A percentile compares a stretch with the other conserved stretches of the same genome.
phyloP scores from a whole-genome alignment of 2,888 invertebrate species.

The Papilio demoleus region DNA sequence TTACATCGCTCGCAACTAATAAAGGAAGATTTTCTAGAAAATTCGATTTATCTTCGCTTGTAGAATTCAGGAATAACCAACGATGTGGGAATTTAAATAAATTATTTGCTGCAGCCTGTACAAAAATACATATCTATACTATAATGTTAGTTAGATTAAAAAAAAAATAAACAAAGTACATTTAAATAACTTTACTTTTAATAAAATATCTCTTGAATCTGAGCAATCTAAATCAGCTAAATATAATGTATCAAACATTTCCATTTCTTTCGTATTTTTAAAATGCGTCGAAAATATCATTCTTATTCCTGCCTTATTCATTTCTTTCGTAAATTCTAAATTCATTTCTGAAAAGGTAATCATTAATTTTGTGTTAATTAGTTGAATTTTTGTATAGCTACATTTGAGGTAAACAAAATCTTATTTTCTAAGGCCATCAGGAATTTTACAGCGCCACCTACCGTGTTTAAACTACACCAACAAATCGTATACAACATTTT shows the following conservation, averaged over 20 bases:
- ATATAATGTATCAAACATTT: slow-evolving; percentile 58
- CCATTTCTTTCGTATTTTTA: slow-evolving; percentile 43
- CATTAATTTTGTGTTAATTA: background rate
- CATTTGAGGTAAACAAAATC: too few relatives aligned
- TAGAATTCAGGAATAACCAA: slow-evolving; percentile 59
- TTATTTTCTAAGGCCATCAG: too few relatives aligned
- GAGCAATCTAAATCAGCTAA: slow-evolving; percentile 64
- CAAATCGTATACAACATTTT: too few relatives aligned
- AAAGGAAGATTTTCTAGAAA: slow-evolving; percentile 51
- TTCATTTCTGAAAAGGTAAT: slow-evolving; percentile 49
- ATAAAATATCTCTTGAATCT: slow-evolving; percentile 49
- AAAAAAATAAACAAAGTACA: background rate
- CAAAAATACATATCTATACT: background rate
- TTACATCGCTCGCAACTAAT: slow-evolving; percentile 63
- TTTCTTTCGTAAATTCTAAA: slow-evolving; percentile 51
- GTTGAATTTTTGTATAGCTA: too few relatives aligned
- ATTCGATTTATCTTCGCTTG: slow-evolving; percentile 39
- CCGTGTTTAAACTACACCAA: too few relatives aligned
- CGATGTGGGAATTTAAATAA: slow-evolving; percentile 62
- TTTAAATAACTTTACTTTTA: slow-evolving; percentile 54
- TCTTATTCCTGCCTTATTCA: slow-evolving; percentile 53
- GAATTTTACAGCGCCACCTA: too few relatives aligned
- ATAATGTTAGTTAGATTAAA: background rate
- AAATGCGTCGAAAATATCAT: slow-evolving; percentile 46
- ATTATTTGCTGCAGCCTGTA: slow-evolving; percentile 52